Percentiles rank a stretch among this genome's conserved stretches.
phyloP scores from a whole-genome alignment of 2,888 invertebrate genomes.

The Stenoptilia bipunctidactyla region DNA sequence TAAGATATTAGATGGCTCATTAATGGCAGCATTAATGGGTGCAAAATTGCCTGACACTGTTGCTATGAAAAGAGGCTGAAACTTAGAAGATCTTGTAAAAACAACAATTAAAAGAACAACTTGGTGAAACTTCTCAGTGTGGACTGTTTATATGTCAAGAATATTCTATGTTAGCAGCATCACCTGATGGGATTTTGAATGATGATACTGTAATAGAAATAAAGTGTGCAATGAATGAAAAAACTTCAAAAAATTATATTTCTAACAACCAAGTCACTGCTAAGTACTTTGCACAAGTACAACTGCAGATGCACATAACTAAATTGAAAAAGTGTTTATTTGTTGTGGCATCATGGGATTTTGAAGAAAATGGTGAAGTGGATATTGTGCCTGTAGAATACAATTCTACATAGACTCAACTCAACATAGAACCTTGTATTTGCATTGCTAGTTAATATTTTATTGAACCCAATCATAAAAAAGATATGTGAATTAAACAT shows the following conservation, averaged over 20 bases:
- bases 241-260: slow-evolving; percentile 6
- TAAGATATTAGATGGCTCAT: slow-evolving; percentile 11
- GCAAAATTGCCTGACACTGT: slow-evolving; percentile 11
- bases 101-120: background rate
- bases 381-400: no score
- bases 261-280: slow-evolving; percentile 4
- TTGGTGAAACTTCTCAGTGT: slow-evolving; percentile 1
- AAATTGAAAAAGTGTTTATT: slow-evolving; percentile 13
- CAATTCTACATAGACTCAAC: no score
- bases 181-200: slow-evolving; percentile 8
- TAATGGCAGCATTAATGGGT: slow-evolving; percentile 11
- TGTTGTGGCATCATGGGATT: slow-evolving; percentile 19
- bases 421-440: no score
- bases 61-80: slow-evolving; percentile 12
- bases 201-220: slow-evolving; percentile 8
- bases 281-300: slow-evolving; percentile 7
- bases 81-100: slow-evolving; percentile 6
- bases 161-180: slow-evolving; percentile 7
- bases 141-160: slow-evolving; percentile 1
- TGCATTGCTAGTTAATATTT: no score
- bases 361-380: no score
- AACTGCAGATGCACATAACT: slow-evolving; percentile 11
- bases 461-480: no score
- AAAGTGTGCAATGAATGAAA: slow-evolving; percentile 7
- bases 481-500: no score